Percentiles rank a stretch among this genome's conserved stretches.
phyloP scores from a whole-genome alignment of 2,113 vertebrate species.

The Muscicapa adusta region DNA sequence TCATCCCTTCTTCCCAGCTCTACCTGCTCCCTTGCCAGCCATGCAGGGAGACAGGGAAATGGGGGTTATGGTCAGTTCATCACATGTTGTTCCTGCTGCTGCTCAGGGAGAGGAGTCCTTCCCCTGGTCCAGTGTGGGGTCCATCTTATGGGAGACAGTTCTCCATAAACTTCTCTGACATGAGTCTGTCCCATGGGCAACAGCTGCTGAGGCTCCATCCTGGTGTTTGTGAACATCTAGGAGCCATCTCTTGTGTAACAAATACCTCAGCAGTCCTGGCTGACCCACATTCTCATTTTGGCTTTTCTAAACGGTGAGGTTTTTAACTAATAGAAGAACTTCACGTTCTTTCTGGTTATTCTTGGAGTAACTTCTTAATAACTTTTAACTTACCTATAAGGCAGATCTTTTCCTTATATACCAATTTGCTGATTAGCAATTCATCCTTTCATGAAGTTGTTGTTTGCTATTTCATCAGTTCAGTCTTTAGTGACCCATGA shows the following conservation, averaged over 20 bases:
- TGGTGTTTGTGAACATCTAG: neutral
- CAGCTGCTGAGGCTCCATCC: neutral
- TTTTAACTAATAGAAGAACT: neutral
- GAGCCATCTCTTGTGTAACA: neutral
- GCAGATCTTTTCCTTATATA: neutral
- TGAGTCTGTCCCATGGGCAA: fast-evolving
- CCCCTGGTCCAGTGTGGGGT: neutral
- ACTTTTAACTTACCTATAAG: neutral
- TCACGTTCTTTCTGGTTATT: neutral
- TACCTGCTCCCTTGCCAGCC: neutral
- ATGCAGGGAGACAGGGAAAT: neutral
- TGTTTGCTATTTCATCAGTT: neutral
- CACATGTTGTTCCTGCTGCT: neutral
- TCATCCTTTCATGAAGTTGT: neutral
- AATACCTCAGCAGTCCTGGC: neutral
- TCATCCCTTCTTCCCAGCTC: neutral
- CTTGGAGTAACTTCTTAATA: neutral
- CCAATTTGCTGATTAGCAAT: neutral
- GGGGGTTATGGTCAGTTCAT: neutral
- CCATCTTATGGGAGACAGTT: neutral
- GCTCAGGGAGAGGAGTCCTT: neutral
- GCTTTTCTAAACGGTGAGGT: neutral
- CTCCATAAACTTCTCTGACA: neutral
- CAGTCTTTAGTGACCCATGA: neutral
- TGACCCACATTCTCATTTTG: neutral